These are phyloP conservation scores for Pectinophora gossypiella DNA, from an alignment of 1,140 invertebrate genomes.

Conservation along the genomic window DNA sequence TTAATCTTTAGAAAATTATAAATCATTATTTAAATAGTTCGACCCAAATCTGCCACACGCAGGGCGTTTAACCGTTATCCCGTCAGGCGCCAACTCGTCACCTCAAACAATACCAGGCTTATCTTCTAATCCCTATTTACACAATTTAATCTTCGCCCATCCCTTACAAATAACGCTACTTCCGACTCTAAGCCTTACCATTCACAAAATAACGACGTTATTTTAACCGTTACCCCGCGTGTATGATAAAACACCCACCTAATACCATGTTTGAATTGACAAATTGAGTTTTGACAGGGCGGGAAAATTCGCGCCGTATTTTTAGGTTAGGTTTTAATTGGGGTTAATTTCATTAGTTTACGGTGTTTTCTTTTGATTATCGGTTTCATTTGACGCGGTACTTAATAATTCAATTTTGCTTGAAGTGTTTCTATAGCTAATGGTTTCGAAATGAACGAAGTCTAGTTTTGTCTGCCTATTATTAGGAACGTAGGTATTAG, in stretches of 20 bases:
- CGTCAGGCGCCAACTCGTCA: slow-evolving; percentile 53
- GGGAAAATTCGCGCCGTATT: slow-evolving; percentile 48
- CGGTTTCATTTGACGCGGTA: slow-evolving; percentile 10
- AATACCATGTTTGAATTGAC: slow-evolving; percentile 65
- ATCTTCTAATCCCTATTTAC: slow-evolving; percentile 73
- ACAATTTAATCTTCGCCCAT: slow-evolving; percentile 65
- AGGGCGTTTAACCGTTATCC: slow-evolving; percentile 12
- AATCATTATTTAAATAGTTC: slow-evolving; percentile 9
- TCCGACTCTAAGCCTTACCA: slow-evolving; percentile 1
- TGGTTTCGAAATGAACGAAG: too few relatives aligned
- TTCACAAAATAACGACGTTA: neutral
- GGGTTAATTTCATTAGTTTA: slow-evolving; percentile 37
- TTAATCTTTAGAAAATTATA: too few relatives aligned
- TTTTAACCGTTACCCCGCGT: neutral
- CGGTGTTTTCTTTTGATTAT: slow-evolving; percentile 47
- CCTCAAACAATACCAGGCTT: slow-evolving; percentile 58
- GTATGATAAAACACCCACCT: slow-evolving; percentile 6
- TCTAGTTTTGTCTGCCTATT: too few relatives aligned
- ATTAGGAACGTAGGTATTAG: too few relatives aligned
- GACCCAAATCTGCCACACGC: slow-evolving; percentile 54
- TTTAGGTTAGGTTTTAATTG: slow-evolving; percentile 52
- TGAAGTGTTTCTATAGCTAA: too few relatives aligned
- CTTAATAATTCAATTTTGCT: too few relatives aligned
- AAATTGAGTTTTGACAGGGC: slow-evolving; percentile 71
- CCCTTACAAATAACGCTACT: slow-evolving; percentile 13